Base-by-base conservation (phyloP, 2,113 vertebrate genomes). In the Crotalus viridis region DNA sequence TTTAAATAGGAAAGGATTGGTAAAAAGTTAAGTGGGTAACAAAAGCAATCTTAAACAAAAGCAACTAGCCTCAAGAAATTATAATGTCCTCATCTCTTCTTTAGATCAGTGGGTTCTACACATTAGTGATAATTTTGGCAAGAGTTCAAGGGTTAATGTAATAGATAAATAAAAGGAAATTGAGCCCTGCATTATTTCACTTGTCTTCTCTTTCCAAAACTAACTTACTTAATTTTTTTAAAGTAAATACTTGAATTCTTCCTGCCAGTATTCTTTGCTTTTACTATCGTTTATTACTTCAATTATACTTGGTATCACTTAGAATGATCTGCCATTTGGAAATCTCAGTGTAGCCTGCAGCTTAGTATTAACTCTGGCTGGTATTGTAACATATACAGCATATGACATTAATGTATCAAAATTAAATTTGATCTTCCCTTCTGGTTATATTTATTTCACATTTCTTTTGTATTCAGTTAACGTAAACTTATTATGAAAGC, bases 391-490 rank as follows among this genome's bases (percentile, higher is more conserved):
- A 97, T 98, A 97, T 97, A 97, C 98, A 98, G 97, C 98, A 98
- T 98, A 98, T 98, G 98, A 98, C 98, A 98, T 97, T 99, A 99
- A 99, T 99, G 98, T 98, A 98, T 98, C 98, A 98, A 98, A 99
- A 99, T 99, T 99, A 98, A 98, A 99, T 99, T 98, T 98, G 97
- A 98, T 97, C 97, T 95, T 98, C 98, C 98, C 98, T 98, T 96
- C 97, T 97, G 98, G 98, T 99, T 98, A 98, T 98, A 98, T 98
- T 98, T 98, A 98, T 98, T 98, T 99, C 98, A 98, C 98, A 95
- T 98, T 98, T 99, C 98, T 98, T 98, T 98, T 98, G 98, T 98
- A 98, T 97, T 98, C 98, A 98, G 98, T 99, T 98, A 98, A 98
- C 98, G 96, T 98, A 98, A 98, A 97, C 96, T 95, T 97, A 98